Conservation (phyloP, 2,888 invertebrate species). For the Melieria picta region DNA sequence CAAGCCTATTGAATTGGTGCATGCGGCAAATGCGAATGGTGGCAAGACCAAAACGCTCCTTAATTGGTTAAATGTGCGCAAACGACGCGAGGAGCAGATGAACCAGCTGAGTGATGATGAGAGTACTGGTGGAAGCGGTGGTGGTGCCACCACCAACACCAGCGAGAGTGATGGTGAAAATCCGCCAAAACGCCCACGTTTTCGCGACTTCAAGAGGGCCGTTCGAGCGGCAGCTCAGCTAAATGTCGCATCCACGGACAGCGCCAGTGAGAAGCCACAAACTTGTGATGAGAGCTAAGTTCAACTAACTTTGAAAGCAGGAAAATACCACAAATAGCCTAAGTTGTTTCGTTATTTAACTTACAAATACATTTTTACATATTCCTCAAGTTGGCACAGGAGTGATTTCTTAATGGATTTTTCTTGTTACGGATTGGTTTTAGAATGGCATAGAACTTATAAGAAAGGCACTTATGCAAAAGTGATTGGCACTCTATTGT, state of each 20-base stretch:
- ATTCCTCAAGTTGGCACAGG: no score
- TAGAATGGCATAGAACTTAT: no score
- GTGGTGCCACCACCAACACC: conserved; percentile 29
- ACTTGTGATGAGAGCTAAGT: conserved; percentile 32
- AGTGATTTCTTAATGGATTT: no score
- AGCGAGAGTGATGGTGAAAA: conserved; percentile 40
- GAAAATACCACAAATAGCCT: no score
- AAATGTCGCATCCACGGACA: conserved; percentile 17
- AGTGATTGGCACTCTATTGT: no score
- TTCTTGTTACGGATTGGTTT: no score
- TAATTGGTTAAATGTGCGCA: conserved; percentile 54
- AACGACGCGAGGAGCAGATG: conserved; percentile 33
- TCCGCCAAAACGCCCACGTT: conserved; percentile 46
- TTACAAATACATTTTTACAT: no score
- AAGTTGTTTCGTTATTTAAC: no score
- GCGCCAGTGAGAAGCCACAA: conserved; percentile 26
- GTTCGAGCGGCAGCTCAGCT: conserved; percentile 21
- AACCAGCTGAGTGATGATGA: conserved; percentile 28
- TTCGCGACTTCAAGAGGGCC: conserved; percentile 38
- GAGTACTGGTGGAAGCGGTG: conserved; percentile 12
- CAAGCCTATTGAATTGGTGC: conserved; percentile 63
- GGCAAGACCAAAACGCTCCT: conserved; percentile 53
- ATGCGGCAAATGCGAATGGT: conserved; percentile 44
- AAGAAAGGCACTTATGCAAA: no score
- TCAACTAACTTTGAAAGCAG: neutral